phyloP scores from a whole-genome alignment of 2,888 invertebrate genomes.

The Camptogramma bilineatum region DNA sequence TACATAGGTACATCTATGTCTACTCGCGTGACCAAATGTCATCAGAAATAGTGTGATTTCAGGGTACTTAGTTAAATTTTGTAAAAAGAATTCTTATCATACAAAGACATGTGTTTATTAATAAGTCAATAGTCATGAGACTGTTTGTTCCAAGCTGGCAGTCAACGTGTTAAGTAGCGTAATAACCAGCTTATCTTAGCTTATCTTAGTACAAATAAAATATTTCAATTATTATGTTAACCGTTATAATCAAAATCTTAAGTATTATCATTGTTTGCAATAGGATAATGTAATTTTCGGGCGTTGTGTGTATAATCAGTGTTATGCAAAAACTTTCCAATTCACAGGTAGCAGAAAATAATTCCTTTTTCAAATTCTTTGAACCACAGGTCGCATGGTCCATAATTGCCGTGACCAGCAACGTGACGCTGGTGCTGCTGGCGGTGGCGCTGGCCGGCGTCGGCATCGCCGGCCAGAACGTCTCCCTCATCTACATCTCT shows the following conservation, averaged over 20 bases:
- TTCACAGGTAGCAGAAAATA: too few species aligned
- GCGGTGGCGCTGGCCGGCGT: slow-evolving; percentile 63
- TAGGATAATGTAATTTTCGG: background rate
- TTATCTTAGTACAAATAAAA: background rate
- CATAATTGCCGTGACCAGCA: slow-evolving; percentile 62
- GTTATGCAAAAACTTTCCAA: too few species aligned
- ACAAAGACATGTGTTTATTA: background rate
- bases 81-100: too few species aligned
- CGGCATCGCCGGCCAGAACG: slow-evolving; percentile 72
- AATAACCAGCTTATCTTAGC: background rate
- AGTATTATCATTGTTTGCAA: background rate
- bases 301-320: too few species aligned
- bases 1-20: too few species aligned
- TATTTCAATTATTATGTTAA: background rate
- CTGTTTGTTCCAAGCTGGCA: background rate
- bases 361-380: background rate
- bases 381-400: slow-evolving; percentile 69
- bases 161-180: background rate
- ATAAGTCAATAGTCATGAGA: background rate
- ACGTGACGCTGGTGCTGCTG: slow-evolving; percentile 59
- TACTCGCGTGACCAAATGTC: too few species aligned
- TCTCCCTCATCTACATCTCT: slow-evolving; percentile 70
- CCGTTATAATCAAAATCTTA: background rate
- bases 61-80: too few species aligned
- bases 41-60: too few species aligned